phyloP scores from a whole-genome alignment of 1,140 invertebrate species.

The Akabosia matsudoensis region DNA sequence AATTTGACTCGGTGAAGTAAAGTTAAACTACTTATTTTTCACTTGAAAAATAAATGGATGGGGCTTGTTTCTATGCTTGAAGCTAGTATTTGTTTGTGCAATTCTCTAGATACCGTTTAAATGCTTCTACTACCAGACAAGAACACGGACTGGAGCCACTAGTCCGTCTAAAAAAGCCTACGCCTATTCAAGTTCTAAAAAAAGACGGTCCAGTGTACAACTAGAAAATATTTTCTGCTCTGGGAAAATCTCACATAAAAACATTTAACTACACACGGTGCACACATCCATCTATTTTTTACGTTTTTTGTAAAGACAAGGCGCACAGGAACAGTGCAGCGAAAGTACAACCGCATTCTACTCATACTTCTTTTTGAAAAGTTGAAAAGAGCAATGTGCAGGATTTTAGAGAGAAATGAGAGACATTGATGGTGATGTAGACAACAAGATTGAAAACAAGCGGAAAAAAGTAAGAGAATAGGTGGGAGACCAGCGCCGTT shows the following conservation, averaged over 20 bases:
- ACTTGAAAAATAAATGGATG: constrained; percentile 1
- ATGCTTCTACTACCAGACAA: neutral
- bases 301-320: too few species aligned
- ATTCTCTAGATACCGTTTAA: constrained; percentile 8
- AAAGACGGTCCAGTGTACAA: neutral
- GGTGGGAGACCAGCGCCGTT: neutral
- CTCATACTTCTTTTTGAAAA: neutral
- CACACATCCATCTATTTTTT: too few species aligned
- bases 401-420: neutral
- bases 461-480: neutral
- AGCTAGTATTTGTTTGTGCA: neutral
- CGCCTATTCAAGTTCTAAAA: neutral
- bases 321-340: too few species aligned
- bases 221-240: constrained; percentile 18
- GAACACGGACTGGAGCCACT: neutral
- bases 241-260: constrained; percentile 18
- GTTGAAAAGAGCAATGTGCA: too few species aligned
- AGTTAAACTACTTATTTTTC: neutral
- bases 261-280: too few species aligned
- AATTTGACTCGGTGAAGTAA: neutral
- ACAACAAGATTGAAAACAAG: neutral
- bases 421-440: neutral
- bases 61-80: too few species aligned
- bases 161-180: too few species aligned
- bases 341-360: neutral